Evolutionary conservation across 2,113 vertebrate genomes (phyloP).

Genomic region (Sciurus niger): DNA sequence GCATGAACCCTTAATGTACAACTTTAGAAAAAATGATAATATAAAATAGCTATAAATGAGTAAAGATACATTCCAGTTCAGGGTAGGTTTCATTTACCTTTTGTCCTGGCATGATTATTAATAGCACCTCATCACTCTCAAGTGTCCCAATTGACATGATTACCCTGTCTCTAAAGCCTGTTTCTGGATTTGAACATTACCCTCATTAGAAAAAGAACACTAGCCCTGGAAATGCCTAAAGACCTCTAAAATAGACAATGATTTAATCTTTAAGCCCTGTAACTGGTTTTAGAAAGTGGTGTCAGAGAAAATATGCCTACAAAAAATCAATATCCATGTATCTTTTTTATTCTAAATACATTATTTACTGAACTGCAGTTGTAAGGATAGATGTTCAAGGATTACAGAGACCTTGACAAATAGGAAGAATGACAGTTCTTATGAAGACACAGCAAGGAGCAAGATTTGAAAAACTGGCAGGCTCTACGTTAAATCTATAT

Average conservation of each 20-base stretch:
- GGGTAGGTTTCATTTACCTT: background rate
- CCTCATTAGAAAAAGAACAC: conserved; percentile 34
- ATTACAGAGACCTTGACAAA: background rate
- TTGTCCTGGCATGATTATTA: conserved; percentile 47
- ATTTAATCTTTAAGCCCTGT: conserved; percentile 46
- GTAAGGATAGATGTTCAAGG: background rate
- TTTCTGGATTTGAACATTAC: background rate
- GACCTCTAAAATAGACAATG: background rate
- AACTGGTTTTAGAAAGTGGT: background rate
- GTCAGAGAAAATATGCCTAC: background rate
- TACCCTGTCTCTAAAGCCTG: background rate
- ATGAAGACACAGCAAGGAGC: background rate
- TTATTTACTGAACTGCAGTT: background rate
- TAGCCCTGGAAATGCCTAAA: background rate
- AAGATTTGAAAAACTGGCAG: conserved; percentile 34
- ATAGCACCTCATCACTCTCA: background rate
- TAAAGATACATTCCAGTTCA: background rate
- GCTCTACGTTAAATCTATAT: background rate
- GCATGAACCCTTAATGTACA: background rate
- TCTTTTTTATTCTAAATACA: conserved; percentile 47
- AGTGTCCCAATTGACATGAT: background rate
- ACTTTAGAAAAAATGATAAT: background rate
- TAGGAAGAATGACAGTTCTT: conserved; percentile 30
- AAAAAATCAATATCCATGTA: background rate
- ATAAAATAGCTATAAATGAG: background rate